Evolutionary conservation across 2,888 invertebrate species (phyloP).

Genomic region (Thyatira batis): DNA sequence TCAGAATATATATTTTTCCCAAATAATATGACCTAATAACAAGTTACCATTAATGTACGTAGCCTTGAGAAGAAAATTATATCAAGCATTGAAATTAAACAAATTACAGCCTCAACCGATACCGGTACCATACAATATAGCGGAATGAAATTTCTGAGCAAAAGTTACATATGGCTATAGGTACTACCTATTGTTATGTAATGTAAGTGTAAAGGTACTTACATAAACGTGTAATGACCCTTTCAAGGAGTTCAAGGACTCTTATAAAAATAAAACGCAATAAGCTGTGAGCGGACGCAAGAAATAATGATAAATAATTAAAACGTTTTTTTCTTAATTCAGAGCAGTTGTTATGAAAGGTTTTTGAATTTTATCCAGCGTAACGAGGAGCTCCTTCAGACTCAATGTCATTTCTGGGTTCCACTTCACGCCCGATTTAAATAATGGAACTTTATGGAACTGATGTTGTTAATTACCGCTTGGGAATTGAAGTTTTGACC

Average conservation of each 20-base stretch:
- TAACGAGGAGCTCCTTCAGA: slow-evolving; percentile 20
- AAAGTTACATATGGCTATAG: too few relatives aligned
- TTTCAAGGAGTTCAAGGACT: not conserved
- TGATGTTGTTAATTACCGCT: slow-evolving; percentile 1
- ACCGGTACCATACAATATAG: too few relatives aligned
- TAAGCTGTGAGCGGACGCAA: not conserved
- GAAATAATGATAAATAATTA: not conserved
- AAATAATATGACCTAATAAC: too few relatives aligned
- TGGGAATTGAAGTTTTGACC: too few relatives aligned
- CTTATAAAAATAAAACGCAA: not conserved
- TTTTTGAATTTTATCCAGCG: slow-evolving; percentile 8
- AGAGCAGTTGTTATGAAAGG: not conserved
- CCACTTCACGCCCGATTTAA: slow-evolving; percentile 29
- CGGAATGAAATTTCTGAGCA: too few relatives aligned
- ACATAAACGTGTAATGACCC: not conserved
- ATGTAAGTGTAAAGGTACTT: too few relatives aligned
- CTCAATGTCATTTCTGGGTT: slow-evolving; percentile 28
- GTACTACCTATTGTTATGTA: too few relatives aligned
- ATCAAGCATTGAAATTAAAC: too few relatives aligned
- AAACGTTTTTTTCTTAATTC: not conserved
- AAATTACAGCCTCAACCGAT: too few relatives aligned
- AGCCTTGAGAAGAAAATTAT: too few relatives aligned
- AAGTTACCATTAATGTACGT: too few relatives aligned
- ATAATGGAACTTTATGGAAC: not conserved
- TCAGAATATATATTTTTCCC: too few relatives aligned